These are phyloP conservation scores for Benitochromis conjunctus DNA, from an alignment of 2,113 vertebrate genomes.

Conservation along the genomic window DNA sequence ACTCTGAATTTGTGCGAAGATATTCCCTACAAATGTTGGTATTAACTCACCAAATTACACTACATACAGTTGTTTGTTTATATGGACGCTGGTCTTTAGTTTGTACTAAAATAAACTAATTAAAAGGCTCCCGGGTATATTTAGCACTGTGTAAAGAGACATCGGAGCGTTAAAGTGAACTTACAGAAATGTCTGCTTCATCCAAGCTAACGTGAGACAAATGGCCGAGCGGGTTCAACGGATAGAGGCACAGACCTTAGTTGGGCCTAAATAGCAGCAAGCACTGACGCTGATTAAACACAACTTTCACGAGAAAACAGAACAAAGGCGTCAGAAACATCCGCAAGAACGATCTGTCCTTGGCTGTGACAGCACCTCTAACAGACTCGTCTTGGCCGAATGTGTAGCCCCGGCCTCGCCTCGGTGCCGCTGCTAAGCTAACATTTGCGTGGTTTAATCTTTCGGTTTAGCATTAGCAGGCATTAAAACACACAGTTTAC, in stretches of 20 bases:
- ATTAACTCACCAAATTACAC: background rate
- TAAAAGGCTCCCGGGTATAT: background rate
- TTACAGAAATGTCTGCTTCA: background rate
- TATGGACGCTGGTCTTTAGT: background rate
- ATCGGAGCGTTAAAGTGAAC: background rate
- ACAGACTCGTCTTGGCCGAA: background rate
- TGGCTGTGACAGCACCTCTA: background rate
- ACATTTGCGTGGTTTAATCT: background rate
- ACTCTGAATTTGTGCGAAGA: background rate
- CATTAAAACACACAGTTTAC: background rate
- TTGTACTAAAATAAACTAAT: background rate
- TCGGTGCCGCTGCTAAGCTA: constrained; percentile 35
- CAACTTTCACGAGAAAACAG: background rate
- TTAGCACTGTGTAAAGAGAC: background rate
- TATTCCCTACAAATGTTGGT: background rate
- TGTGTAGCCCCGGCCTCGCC: constrained; percentile 7
- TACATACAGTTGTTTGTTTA: background rate
- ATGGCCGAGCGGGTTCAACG: background rate
- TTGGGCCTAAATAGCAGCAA: background rate
- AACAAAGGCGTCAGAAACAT: background rate
- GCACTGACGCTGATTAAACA: background rate
- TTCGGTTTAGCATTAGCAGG: background rate
- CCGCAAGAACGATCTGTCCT: background rate
- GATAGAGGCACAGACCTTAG: background rate
- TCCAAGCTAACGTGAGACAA: background rate